Percentiles rank a stretch among this genome's conserved stretches.
phyloP scores from a whole-genome alignment of 2,113 vertebrate genomes.

The Rhizomys pruinosus region DNA sequence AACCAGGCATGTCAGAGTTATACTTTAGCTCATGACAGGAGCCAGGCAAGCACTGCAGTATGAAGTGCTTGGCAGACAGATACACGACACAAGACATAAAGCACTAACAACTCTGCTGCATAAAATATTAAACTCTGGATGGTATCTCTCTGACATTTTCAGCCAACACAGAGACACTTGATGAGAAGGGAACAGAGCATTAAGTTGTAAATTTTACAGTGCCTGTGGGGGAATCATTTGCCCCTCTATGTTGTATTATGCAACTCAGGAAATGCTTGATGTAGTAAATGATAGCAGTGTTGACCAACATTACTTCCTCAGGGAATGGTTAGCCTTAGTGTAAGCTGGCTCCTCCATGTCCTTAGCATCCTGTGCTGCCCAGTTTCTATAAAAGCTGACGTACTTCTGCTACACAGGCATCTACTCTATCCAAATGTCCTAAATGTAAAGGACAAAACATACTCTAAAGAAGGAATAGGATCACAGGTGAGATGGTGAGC shows the following conservation, averaged over 20 bases:
- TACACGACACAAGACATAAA: background rate
- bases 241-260: background rate
- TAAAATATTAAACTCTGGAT: constrained; percentile 53
- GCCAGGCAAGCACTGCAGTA: background rate
- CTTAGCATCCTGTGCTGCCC: background rate
- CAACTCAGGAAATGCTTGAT: constrained; percentile 1
- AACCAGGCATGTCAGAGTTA: constrained; percentile 52
- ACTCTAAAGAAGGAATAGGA: background rate
- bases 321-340: background rate
- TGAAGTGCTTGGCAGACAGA: constrained; percentile 1
- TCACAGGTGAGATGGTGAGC: background rate
- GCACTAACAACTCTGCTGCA: constrained; percentile 10
- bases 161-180: constrained; percentile 35
- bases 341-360: background rate
- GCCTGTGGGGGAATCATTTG: background rate
- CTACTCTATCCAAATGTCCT: background rate
- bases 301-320: background rate
- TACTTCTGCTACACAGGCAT: background rate
- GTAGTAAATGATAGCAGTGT: background rate
- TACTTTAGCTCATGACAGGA: background rate
- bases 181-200: constrained; percentile 10
- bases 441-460: background rate
- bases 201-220: constrained; percentile 49
- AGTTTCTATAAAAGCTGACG: background rate
- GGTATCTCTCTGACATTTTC: constrained; percentile 58